A percentile compares a stretch with the other conserved stretches of the same genome.
These are phyloP conservation scores for Ceramica pisi DNA, from an alignment of 2,888 invertebrate species.

Conservation along the genomic window DNA sequence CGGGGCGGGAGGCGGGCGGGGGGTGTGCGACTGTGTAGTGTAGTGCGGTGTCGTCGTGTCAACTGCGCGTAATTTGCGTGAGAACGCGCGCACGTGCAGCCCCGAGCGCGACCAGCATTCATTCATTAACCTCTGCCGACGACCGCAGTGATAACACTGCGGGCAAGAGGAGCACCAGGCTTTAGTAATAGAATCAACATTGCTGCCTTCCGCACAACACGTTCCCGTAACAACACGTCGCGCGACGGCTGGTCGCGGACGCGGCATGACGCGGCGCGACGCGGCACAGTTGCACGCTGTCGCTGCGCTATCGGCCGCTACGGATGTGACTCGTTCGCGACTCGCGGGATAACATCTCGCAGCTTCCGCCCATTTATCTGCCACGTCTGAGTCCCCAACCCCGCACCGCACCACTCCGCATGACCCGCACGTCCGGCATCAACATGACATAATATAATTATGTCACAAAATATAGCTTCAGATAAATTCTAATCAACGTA, in stretches of 20 bases:
- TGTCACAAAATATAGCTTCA: background rate
- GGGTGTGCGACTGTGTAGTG: background rate
- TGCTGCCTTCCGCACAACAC: background rate
- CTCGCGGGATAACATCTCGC: slow-evolving; percentile 69
- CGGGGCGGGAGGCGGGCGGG: background rate
- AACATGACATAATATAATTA: slow-evolving; percentile 7
- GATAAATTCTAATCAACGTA: background rate
- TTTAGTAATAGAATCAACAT: background rate
- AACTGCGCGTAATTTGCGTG: slow-evolving; percentile 72
- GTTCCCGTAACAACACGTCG: background rate
- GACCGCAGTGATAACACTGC: background rate
- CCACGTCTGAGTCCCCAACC: slow-evolving; percentile 56
- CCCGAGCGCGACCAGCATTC: background rate
- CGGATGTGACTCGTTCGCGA: slow-evolving; percentile 70
- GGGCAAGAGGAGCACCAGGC: background rate
- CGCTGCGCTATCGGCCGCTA: slow-evolving; percentile 64
- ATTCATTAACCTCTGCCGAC: slow-evolving; percentile 23
- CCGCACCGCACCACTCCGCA: slow-evolving; percentile 20
- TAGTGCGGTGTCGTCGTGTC: slow-evolving; percentile 32
- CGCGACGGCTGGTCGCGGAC: background rate
- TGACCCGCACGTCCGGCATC: background rate
- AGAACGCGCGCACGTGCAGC: slow-evolving; percentile 58
- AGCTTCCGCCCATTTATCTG: slow-evolving; percentile 78
- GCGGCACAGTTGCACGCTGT: slow-evolving; percentile 49
- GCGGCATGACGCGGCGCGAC: background rate